These are phyloP conservation scores for Phrynosoma platyrhinos DNA, from an alignment of 2,113 vertebrate genomes.

Conservation along the genomic window DNA sequence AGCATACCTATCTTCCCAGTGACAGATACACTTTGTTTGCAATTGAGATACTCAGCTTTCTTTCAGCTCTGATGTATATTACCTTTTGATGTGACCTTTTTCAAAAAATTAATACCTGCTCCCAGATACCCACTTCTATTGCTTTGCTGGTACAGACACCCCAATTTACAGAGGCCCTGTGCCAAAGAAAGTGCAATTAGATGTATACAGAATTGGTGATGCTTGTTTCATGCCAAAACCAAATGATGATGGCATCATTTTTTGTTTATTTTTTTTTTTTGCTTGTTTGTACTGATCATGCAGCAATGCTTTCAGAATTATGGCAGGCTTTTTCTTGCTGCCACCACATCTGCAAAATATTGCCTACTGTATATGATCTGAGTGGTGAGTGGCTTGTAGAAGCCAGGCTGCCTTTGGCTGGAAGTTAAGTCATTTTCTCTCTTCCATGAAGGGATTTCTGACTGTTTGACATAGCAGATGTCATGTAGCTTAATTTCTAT, in stretches of 20 bases:
- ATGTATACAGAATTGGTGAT: background rate
- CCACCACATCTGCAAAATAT: background rate
- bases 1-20: constrained; percentile 60
- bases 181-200: background rate
- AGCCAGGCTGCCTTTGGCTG: background rate
- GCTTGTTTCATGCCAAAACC: background rate
- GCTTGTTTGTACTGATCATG: background rate
- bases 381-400: background rate
- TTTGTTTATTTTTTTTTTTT: background rate
- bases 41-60: constrained; percentile 71
- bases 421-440: background rate
- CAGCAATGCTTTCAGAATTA: background rate
- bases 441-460: background rate
- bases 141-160: background rate
- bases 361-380: background rate
- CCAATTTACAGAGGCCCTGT: background rate
- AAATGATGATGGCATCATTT: background rate
- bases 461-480: background rate
- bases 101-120: constrained; percentile 32
- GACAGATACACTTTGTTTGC: constrained; percentile 68
- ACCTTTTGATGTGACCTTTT: constrained; percentile 60
- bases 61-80: constrained; percentile 63
- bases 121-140: background rate
- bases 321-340: too few species aligned
- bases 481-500: background rate